phyloP scores from a whole-genome alignment of 2,888 invertebrate genomes.

The Pyrochroa serraticornis region DNA sequence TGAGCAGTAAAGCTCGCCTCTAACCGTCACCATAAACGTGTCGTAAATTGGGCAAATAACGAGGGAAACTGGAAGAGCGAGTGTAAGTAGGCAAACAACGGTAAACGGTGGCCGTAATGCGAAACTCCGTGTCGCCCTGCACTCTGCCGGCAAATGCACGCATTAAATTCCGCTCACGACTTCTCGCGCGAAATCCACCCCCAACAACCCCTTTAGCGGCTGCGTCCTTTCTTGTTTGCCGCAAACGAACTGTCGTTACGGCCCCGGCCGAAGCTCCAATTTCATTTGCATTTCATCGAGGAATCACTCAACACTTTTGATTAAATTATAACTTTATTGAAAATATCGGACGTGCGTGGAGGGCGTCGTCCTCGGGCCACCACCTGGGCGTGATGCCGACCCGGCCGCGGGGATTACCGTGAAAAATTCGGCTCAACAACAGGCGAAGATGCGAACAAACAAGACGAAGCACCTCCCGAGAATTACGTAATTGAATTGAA shows the following conservation, averaged over 20 bases:
- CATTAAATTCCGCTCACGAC: conserved; percentile 52
- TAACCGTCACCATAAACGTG: conserved; percentile 27
- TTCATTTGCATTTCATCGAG: conserved; percentile 22
- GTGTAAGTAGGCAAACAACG: conserved; percentile 43
- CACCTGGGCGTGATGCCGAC: background rate
- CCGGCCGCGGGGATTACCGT: conserved; percentile 2
- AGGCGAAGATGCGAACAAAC: conserved; percentile 1
- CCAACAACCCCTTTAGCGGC: background rate
- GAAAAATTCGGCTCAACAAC: conserved; percentile 1
- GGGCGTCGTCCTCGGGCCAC: background rate
- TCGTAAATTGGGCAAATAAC: conserved; percentile 40
- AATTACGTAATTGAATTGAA: conserved; percentile 11
- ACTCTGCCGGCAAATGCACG: conserved; percentile 48
- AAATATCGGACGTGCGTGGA: conserved; percentile 8
- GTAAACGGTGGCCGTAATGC: conserved; percentile 40
- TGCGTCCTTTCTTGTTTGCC: conserved; percentile 13
- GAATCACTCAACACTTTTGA: conserved; percentile 20
- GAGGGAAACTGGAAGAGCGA: conserved; percentile 12
- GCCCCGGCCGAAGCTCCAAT: conserved; percentile 24
- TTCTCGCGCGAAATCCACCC: conserved; percentile 31
- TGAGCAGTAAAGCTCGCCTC: conserved; percentile 1
- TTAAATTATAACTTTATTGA: conserved; percentile 25
- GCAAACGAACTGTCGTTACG: conserved; percentile 20
- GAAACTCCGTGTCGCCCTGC: conserved; percentile 39
- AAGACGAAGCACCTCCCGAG: conserved; percentile 1